phyloP scores from a whole-genome alignment of 1,140 invertebrate species.

The Phymorhynchus buccinoides region DNA sequence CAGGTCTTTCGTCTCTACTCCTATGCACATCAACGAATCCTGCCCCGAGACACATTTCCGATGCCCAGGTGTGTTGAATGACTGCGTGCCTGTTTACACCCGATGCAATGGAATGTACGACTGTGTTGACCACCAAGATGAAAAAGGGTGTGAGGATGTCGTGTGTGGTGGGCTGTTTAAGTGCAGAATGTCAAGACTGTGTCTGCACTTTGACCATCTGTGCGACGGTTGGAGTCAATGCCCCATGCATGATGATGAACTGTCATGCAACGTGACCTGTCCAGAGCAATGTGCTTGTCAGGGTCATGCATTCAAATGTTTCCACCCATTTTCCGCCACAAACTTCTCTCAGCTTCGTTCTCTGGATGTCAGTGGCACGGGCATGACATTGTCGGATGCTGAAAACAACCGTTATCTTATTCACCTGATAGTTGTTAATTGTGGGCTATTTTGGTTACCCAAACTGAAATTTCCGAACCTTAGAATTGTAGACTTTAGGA shows the following conservation, averaged over 20 bases:
- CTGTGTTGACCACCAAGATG: slow-evolving; percentile 4
- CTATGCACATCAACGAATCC: neutral
- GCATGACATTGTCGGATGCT: neutral
- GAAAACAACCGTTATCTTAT: neutral
- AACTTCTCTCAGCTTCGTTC: neutral
- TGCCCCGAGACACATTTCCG: slow-evolving; percentile 9
- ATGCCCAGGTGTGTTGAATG: neutral
- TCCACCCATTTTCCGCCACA: neutral
- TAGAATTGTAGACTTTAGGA: too few relatives aligned
- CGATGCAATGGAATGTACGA: slow-evolving; percentile 22
- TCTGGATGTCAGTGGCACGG: neutral
- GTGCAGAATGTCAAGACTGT: slow-evolving; percentile 21
- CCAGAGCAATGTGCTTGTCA: slow-evolving; percentile 48
- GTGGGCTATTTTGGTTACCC: neutral
- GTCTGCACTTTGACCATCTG: slow-evolving; percentile 17
- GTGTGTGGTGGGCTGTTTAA: slow-evolving; percentile 34
- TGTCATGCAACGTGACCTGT: slow-evolving; percentile 19
- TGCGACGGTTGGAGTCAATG: slow-evolving; percentile 28
- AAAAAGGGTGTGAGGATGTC: neutral
- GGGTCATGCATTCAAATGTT: slow-evolving; percentile 12
- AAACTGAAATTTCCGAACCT: neutral
- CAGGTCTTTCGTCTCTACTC: neutral
- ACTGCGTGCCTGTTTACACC: neutral
- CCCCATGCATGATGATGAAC: slow-evolving; percentile 39
- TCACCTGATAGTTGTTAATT: neutral